phyloP scores from a whole-genome alignment of 2,113 vertebrate species.

The Natator depressus region DNA sequence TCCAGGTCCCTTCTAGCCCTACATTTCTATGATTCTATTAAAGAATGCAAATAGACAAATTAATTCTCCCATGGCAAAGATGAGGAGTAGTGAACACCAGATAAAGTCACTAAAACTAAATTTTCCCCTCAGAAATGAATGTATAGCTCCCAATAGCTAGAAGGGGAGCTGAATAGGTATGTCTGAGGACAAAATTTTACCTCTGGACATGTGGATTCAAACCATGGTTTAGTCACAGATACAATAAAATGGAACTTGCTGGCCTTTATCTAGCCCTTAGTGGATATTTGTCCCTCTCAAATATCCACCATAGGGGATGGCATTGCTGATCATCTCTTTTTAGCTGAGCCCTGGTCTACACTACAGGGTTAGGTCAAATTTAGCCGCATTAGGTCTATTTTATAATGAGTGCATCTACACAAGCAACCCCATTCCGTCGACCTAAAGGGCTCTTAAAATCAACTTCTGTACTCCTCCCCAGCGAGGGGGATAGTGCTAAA shows the following conservation, averaged over 20 bases:
- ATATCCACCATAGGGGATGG: neutral
- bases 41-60: neutral
- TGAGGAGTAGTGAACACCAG: neutral
- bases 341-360: neutral
- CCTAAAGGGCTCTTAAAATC: no score
- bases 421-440: no score
- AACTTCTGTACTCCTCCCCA: no score
- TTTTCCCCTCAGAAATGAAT: neutral
- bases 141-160: no score
- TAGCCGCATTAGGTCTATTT: no score
- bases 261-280: neutral
- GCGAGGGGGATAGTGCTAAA: no score
- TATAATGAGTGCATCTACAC: no score
- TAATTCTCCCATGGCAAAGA: neutral
- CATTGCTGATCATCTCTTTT: neutral
- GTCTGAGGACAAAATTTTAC: no score
- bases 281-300: neutral
- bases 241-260: neutral
- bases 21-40: neutral
- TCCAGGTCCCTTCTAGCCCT: no score
- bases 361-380: no score
- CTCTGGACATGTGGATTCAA: no score
- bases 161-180: no score
- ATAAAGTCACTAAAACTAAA: neutral
- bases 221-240: neutral